Evolutionary conservation across 2,888 invertebrate genomes (phyloP).

Genomic region (Homarus gammarus): DNA sequence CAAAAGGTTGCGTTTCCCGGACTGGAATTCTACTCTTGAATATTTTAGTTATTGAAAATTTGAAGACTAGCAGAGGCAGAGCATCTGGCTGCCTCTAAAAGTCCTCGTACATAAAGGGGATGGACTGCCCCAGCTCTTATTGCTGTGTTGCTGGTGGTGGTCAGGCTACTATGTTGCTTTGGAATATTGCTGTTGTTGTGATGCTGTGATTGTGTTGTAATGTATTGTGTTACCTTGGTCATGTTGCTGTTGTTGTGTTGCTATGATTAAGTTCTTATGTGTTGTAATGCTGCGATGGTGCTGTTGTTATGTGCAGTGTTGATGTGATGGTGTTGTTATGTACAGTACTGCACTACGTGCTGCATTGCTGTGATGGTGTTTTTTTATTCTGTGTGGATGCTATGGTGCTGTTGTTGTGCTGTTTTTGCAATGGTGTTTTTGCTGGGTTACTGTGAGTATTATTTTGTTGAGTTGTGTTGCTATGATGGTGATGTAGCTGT

Average conservation of each 20-base stretch:
- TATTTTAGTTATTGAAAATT: conserved; percentile 4
- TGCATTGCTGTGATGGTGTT: too few species aligned
- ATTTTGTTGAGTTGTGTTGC: too few species aligned
- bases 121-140: neutral
- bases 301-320: neutral
- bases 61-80: neutral
- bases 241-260: too few species aligned
- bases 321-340: neutral
- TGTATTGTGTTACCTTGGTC: neutral
- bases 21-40: neutral
- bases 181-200: neutral
- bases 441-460: too few species aligned
- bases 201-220: neutral
- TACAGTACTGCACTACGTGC: neutral
- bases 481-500: neutral
- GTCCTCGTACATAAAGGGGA: neutral
- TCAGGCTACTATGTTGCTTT: neutral
- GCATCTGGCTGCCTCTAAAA: neutral
- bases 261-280: too few species aligned
- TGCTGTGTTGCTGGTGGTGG: neutral
- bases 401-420: neutral
- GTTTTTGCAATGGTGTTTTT: neutral
- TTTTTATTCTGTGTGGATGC: too few species aligned
- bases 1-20: neutral
- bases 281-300: neutral